Evolutionary conservation across 2,888 invertebrate genomes (phyloP).

Genomic region (Dasypogon diadema): DNA sequence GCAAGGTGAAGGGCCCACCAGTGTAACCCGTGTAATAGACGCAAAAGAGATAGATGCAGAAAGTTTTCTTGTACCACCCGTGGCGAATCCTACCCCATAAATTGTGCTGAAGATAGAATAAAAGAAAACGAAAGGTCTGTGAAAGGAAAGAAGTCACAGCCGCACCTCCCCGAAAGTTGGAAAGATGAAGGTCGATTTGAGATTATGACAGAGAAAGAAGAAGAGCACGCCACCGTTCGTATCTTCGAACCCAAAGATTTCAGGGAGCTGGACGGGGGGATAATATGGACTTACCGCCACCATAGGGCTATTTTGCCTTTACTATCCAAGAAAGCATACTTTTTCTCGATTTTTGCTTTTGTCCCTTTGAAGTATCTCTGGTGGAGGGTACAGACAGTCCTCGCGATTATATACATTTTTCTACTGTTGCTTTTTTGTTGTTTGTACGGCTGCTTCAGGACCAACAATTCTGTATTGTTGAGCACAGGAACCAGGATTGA

Average conservation of each 20-base stretch:
- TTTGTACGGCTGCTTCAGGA: not conserved
- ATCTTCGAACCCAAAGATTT: not conserved
- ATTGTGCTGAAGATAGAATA: constrained; percentile 18
- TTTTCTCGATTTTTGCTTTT: constrained; percentile 41
- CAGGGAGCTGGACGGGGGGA: not conserved
- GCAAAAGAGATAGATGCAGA: constrained; percentile 18
- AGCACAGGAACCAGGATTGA: constrained; percentile 28
- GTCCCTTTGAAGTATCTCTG: constrained; percentile 36
- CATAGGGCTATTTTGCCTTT: constrained; percentile 32
- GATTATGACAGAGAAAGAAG: constrained; percentile 38
- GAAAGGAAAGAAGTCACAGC: constrained; percentile 27
- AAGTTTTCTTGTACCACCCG: constrained; percentile 48
- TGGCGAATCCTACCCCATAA: constrained; percentile 42
- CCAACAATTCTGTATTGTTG: constrained; percentile 23
- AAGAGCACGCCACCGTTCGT: constrained; percentile 18
- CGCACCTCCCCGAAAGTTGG: constrained; percentile 6
- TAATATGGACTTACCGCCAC: constrained; percentile 34
- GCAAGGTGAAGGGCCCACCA: constrained; percentile 19
- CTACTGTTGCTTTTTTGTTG: constrained; percentile 18
- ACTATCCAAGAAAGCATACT: constrained; percentile 22
- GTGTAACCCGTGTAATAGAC: not conserved
- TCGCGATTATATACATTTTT: constrained; percentile 36
- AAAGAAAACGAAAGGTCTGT: constrained; percentile 7
- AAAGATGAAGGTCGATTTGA: constrained; percentile 32
- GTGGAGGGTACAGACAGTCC: constrained; percentile 27